Conservation (phyloP, 2,797 vertebrate species). For the Sphaeramia orbicularis region DNA sequence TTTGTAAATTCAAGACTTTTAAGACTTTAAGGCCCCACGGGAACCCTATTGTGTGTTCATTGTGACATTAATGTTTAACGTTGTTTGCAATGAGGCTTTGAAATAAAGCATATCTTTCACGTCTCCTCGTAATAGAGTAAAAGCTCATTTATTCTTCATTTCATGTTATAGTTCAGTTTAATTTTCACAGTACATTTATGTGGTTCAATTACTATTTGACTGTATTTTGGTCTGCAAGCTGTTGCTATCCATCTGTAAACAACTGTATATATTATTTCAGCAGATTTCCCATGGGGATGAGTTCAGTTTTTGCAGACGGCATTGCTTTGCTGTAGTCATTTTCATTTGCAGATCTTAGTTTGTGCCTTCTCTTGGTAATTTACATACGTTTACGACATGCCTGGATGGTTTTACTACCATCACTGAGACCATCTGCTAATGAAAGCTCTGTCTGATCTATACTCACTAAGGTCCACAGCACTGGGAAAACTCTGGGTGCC, state of each 20-base stretch:
- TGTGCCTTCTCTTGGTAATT: neutral
- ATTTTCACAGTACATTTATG: conserved; percentile 7
- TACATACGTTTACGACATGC: neutral
- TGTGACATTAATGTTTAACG: too few relatives aligned
- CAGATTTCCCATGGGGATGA: conserved; percentile 18
- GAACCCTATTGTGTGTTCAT: too few relatives aligned
- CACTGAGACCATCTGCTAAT: too few relatives aligned
- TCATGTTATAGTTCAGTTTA: neutral
- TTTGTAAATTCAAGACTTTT: too few relatives aligned
- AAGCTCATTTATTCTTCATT: too few relatives aligned
- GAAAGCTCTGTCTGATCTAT: too few relatives aligned
- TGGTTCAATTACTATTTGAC: conserved; percentile 3
- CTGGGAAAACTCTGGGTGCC: conserved; percentile 94
- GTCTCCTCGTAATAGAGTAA: too few relatives aligned
- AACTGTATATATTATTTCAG: conserved; percentile 27
- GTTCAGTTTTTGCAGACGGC: conserved; percentile 14
- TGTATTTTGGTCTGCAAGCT: too few relatives aligned
- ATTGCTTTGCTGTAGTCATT: conserved; percentile 30
- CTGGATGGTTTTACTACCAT: too few relatives aligned
- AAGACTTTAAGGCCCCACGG: too few relatives aligned
- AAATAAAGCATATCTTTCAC: too few relatives aligned
- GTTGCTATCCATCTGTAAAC: conserved; percentile 1
- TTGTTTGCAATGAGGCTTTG: too few relatives aligned
- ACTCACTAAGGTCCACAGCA: conserved; percentile 97
- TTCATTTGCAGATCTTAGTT: conserved; percentile 22